Evolutionary conservation across 2,113 vertebrate species (phyloP).

Genomic region (Ariopsis seemanni): DNA sequence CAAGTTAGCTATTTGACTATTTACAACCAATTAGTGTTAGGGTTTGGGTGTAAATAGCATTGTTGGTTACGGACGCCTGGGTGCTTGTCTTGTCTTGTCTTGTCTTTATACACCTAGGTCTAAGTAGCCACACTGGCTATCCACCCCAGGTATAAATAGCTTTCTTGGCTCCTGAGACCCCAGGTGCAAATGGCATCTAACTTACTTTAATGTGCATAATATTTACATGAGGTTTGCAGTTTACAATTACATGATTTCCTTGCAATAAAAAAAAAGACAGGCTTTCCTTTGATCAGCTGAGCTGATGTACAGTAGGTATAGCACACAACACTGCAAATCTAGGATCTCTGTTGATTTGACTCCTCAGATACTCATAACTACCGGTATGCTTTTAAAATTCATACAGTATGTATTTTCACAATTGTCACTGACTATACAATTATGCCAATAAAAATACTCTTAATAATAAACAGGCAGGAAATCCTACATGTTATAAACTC

Average conservation of each 20-base stretch:
- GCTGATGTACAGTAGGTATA: neutral
- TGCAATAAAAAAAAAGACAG: neutral
- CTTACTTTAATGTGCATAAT: neutral
- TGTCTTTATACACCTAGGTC: too few species aligned
- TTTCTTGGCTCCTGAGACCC: too few species aligned
- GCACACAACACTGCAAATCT: neutral
- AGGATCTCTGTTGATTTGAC: neutral
- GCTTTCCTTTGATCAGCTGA: neutral
- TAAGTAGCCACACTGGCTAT: too few species aligned
- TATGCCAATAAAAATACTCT: neutral
- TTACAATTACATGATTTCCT: neutral
- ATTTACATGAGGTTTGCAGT: neutral
- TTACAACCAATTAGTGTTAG: too few species aligned
- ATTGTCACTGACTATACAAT: neutral
- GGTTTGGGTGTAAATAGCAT: too few species aligned
- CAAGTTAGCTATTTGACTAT: too few species aligned
- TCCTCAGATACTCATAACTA: neutral
- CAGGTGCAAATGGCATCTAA: too few species aligned
- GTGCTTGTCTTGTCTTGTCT: too few species aligned
- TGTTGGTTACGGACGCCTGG: too few species aligned
- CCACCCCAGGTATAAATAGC: too few species aligned
- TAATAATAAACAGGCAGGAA: neutral
- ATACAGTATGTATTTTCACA: neutral
- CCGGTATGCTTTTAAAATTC: neutral
- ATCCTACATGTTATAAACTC: neutral